Base-by-base conservation (phyloP, 1,140 invertebrate genomes). In the Dendroctonus ponderosae region DNA sequence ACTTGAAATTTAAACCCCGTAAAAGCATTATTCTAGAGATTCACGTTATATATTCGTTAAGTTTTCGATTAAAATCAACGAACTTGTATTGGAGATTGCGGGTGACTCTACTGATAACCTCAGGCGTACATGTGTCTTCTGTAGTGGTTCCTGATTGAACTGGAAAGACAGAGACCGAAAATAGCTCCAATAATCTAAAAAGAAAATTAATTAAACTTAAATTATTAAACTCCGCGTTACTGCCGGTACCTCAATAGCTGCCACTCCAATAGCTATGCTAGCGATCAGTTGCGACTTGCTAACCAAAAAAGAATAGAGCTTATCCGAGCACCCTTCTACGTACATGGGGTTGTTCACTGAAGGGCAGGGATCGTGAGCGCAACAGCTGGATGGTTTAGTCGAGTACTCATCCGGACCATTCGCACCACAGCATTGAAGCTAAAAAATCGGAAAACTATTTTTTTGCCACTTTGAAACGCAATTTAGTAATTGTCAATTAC, bases 211-310 rank as follows among this genome's bases (percentile, higher is more conserved):
- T 26, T 26, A 26, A 26, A 26, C 26, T 26, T n/a, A n/a, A n/a
- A n/a, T n/a, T n/a, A 26, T 26, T 26, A 26, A 26, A 26, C 26
- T 26, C 26, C 26, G 26, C 26, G 26, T 26, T 26, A 26, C 26
- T 26, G 26, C 26, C 26, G 26, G 26, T 76, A 89, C 88, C 82
- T 90, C 88, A 71, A 87, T 79, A 70, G 79, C 87, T 52, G 87
- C 87, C 67, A 91, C 81, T 58, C 84, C 86, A 60, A 91, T 82
- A 11, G 85, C 86, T 41, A 89, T 75, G 11, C 83, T 83, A 71
- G 85, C 88, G 50, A 89, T 80, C 40, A 84, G 74, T 65, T 84
- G 82, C 60, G 82, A 83, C 72, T 80, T 78, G 14, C 75, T 76
- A 69, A 82, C 76, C 69, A 87, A 77, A 12, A 83, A 66, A 0